Conservation (phyloP, 2,113 vertebrate species). For the Chionomys nivalis region DNA sequence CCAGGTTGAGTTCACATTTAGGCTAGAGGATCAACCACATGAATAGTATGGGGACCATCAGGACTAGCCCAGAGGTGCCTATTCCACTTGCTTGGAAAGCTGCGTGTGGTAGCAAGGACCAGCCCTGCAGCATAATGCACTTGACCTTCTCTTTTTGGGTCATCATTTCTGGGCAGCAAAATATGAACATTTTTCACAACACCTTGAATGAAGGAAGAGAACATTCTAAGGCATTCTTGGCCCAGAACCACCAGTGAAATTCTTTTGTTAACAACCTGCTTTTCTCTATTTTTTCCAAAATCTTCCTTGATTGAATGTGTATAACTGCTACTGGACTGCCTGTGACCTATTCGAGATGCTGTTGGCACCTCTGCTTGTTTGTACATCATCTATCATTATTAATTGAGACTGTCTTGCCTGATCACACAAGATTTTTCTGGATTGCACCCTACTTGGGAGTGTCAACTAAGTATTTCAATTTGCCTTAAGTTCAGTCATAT, state of each 20-base stretch:
- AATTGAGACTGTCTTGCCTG: background rate
- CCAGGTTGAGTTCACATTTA: background rate
- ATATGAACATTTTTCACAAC: background rate
- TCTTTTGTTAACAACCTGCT: background rate
- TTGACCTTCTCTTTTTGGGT: background rate
- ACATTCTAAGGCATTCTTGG: background rate
- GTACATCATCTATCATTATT: background rate
- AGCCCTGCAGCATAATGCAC: background rate
- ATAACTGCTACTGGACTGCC: background rate
- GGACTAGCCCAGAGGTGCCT: background rate
- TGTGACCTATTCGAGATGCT: too few relatives aligned
- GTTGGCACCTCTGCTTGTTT: background rate
- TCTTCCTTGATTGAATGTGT: accelerated
- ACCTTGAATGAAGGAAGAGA: background rate
- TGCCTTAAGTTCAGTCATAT: background rate
- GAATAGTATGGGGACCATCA: too few relatives aligned
- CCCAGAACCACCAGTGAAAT: background rate
- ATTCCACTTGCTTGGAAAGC: background rate
- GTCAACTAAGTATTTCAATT: background rate
- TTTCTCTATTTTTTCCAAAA: background rate
- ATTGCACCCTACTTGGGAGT: too few relatives aligned
- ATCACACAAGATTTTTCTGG: too few relatives aligned
- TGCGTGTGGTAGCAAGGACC: accelerated
- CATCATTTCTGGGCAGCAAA: background rate
- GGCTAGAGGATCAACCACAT: accelerated